A percentile compares a stretch with the other conserved stretches of the same genome.
Conservation (phyloP, 2,797 vertebrate genomes). For the Rhinoraja longicauda region DNA sequence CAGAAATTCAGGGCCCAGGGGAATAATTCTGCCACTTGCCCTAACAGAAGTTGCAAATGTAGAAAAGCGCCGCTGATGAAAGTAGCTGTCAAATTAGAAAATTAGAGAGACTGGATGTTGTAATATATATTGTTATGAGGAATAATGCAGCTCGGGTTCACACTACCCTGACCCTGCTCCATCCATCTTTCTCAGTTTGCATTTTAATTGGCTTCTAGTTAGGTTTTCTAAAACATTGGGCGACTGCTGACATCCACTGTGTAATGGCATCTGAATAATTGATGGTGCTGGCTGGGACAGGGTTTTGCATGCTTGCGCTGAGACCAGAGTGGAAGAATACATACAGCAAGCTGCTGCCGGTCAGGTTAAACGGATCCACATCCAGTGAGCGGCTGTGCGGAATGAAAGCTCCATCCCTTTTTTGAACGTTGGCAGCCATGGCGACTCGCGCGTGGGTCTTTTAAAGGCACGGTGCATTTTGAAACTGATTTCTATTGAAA, state of each 20-base stretch:
- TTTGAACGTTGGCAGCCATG: background rate
- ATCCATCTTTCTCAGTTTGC: conserved; percentile 74
- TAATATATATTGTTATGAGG: conserved; percentile 60
- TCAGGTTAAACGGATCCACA: conserved; percentile 52
- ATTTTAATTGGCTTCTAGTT: conserved; percentile 77
- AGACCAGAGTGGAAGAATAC: conserved; percentile 43
- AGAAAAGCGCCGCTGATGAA: conserved; percentile 55
- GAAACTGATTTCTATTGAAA: background rate
- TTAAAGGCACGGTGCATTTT: background rate
- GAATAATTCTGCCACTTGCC: conserved; percentile 51
- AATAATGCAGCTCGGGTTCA: conserved; percentile 59
- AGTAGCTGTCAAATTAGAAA: conserved; percentile 72
- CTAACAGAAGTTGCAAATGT: conserved; percentile 50
- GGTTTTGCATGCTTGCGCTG: conserved; percentile 41
- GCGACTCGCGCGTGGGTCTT: background rate
- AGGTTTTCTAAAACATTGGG: conserved; percentile 69
- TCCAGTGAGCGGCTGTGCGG: background rate
- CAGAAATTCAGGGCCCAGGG: conserved; percentile 44
- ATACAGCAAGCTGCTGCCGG: conserved; percentile 44
- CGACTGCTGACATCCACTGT: conserved; percentile 69
- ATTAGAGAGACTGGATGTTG: conserved; percentile 67
- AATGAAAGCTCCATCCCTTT: background rate
- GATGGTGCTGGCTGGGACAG: conserved; percentile 55
- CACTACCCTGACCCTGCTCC: conserved; percentile 63
- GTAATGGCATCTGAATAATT: conserved; percentile 72